phyloP scores from a whole-genome alignment of 2,113 vertebrate genomes.

The Alexandromys fortis region DNA sequence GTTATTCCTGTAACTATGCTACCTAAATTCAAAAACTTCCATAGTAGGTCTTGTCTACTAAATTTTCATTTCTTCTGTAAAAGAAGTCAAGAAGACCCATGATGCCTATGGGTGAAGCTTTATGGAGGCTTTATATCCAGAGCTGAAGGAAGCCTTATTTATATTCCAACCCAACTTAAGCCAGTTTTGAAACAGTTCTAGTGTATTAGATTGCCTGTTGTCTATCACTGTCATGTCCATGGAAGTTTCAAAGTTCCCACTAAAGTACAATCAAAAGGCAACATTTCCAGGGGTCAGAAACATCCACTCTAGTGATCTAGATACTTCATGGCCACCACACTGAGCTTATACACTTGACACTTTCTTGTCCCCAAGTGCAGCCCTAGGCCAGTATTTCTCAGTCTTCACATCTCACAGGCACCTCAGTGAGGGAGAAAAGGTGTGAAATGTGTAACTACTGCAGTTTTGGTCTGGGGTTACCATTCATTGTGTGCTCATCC shows the following conservation, averaged over 20 bases:
- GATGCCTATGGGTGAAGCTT: not conserved
- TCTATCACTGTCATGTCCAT: not conserved
- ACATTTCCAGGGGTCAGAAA: not conserved
- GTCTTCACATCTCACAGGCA: not conserved
- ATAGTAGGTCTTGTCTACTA: slow-evolving; percentile 7
- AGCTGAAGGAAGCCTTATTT: not conserved
- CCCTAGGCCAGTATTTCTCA: not conserved
- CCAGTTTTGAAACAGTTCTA: slow-evolving; percentile 23
- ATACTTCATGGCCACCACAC: not conserved
- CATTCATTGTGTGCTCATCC: not conserved
- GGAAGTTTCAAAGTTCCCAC: not conserved
- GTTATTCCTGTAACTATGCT: not conserved
- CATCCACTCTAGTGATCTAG: not conserved
- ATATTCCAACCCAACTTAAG: slow-evolving; percentile 13
- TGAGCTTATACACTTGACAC: not conserved
- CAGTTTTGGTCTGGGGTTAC: not conserved
- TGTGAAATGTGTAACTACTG: not conserved
- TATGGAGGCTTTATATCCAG: not conserved
- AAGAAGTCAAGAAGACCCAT: slow-evolving; percentile 7
- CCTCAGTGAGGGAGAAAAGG: not conserved
- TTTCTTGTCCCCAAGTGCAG: not conserved
- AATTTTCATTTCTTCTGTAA: not conserved
- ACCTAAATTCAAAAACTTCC: not conserved
- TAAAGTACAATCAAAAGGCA: not conserved
- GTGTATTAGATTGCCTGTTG: not conserved